These are phyloP conservation scores for Caligus rogercresseyi DNA, from an alignment of 1,140 invertebrate genomes.

Conservation along the genomic window DNA sequence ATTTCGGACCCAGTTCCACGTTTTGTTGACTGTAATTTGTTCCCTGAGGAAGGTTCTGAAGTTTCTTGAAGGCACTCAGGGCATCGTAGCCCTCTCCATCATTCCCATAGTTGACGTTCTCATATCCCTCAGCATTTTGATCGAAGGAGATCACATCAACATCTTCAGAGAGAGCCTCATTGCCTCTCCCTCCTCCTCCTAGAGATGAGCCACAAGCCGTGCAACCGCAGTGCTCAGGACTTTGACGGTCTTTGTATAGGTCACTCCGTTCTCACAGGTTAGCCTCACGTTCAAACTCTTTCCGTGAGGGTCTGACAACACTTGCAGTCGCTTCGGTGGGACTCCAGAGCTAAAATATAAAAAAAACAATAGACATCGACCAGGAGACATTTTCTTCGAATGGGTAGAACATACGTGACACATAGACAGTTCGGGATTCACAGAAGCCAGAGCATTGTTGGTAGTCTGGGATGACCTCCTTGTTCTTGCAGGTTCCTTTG, in stretches of 20 bases:
- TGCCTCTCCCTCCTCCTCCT: not conserved
- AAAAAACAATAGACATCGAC: not conserved
- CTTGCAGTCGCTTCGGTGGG: not conserved
- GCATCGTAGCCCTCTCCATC: not conserved
- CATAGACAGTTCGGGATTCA: conserved; percentile 2
- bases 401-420: not conserved
- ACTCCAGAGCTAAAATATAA: not conserved
- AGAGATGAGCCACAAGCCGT: not conserved
- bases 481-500: not conserved
- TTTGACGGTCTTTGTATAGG: conserved; percentile 1
- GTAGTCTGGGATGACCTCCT: not conserved
- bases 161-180: not conserved
- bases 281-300: not conserved
- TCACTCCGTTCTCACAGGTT: not conserved
- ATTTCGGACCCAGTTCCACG: not conserved
- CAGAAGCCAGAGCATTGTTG: conserved; percentile 1
- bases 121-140: not conserved
- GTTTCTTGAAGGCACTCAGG: not conserved
- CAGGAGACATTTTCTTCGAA: not conserved
- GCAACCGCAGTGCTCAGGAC: not conserved
- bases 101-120: not conserved
- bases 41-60: not conserved
- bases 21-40: not conserved
- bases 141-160: not conserved
- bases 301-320: conserved; percentile 1